Evolutionary conservation across 1,140 invertebrate genomes (phyloP).

Genomic region (Elymnias hypermnestra): DNA sequence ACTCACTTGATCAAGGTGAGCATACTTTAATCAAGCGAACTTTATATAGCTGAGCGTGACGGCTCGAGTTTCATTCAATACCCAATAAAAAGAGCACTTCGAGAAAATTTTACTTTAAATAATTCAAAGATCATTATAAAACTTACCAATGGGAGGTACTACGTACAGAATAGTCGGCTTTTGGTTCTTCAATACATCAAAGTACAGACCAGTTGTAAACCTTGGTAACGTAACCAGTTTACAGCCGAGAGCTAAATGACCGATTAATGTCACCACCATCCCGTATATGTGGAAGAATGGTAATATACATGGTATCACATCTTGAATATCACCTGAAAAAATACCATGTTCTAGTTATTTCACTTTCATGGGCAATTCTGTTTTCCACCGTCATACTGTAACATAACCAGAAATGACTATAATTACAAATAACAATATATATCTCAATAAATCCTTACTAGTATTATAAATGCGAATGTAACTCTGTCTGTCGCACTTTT

Average conservation of each 20-base stretch:
- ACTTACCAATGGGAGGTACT: constrained; percentile 82
- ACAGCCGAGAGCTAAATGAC: constrained; percentile 79
- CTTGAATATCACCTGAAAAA: constrained; percentile 71
- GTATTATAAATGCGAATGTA: too few species aligned
- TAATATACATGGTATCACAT: constrained; percentile 81
- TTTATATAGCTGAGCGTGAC: too few species aligned
- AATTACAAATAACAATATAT: too few species aligned
- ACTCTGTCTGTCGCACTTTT: too few species aligned
- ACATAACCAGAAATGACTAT: too few species aligned
- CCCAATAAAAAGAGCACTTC: not conserved
- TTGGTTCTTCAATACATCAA: constrained; percentile 78
- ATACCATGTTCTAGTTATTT: not conserved
- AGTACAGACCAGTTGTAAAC: constrained; percentile 82
- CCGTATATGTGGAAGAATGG: constrained; percentile 95
- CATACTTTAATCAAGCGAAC: too few species aligned
- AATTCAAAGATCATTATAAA: too few species aligned
- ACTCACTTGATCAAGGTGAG: not conserved
- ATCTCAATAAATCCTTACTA: too few species aligned
- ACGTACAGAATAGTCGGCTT: constrained; percentile 77
- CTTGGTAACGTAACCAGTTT: constrained; percentile 85
- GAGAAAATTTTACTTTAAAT: not conserved
- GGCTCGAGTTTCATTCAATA: too few species aligned
- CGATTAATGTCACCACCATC: constrained; percentile 77
- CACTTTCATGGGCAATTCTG: too few species aligned
- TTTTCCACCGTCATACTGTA: too few species aligned